A percentile compares a stretch with the other conserved stretches of the same genome.
Evolutionary conservation across 1,140 invertebrate species (phyloP).

Genomic region (Platyura marginata): DNA sequence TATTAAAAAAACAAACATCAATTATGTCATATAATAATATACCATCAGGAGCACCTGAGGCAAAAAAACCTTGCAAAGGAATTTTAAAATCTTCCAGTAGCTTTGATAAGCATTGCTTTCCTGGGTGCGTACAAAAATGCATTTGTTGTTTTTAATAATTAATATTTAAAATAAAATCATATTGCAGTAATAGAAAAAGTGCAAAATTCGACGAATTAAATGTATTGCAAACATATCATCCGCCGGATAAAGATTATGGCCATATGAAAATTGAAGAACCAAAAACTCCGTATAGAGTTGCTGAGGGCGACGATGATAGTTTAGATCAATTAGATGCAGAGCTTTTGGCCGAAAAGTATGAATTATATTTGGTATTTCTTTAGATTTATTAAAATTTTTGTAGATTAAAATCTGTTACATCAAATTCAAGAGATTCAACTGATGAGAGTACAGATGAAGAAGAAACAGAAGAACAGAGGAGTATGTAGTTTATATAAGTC

Average conservation of each 20-base stretch:
- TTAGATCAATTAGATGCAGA: constrained; percentile 59
- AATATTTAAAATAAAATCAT: not conserved
- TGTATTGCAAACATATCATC: constrained; percentile 94
- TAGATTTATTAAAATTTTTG: constrained; percentile 1
- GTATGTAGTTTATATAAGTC: not conserved
- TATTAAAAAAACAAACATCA: too few relatives aligned
- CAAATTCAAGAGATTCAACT: not conserved
- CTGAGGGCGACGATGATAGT: constrained; percentile 47
- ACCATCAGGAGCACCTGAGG: constrained; percentile 21
- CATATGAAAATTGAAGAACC: constrained; percentile 99
- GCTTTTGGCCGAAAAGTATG: constrained; percentile 51
- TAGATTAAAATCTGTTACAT: constrained; percentile 2
- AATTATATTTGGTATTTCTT: constrained; percentile 3
- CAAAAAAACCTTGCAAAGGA: constrained; percentile 69
- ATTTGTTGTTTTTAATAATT: too few relatives aligned
- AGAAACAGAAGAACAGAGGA: not conserved
- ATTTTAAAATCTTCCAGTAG: constrained; percentile 84
- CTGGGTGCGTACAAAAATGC: not conserved
- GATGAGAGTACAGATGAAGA: not conserved
- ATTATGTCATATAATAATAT: too few relatives aligned
- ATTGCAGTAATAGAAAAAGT: constrained; percentile 44
- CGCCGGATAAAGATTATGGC: constrained; percentile 95
- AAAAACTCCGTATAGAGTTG: constrained; percentile 85
- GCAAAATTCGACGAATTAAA: constrained; percentile 99
- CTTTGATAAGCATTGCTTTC: constrained; percentile 53